Base-by-base conservation (phyloP, 2,888 invertebrate genomes). In the Sialis lutaria region DNA sequence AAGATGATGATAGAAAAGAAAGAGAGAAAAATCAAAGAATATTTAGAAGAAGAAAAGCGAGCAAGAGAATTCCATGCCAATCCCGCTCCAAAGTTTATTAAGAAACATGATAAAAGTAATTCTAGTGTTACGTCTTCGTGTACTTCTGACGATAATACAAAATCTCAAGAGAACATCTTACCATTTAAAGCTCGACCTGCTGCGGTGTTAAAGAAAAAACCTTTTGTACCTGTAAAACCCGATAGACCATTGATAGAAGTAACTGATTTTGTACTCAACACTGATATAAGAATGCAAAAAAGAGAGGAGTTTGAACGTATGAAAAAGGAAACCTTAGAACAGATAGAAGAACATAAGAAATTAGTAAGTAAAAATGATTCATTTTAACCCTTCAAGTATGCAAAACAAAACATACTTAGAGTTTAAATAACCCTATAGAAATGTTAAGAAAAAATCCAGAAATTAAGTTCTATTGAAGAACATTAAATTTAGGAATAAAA, bases 31-130 rank as follows among this genome's bases (percentile, higher is more conserved):
- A 73, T 82, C 6, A 71, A 73, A 51, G 69, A 72, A 60, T 64
- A 70, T 49, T 58, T 75, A 13, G 75, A 79, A 51, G 73, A 76
- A 50, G 67, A 70, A 50, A 77, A 72, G 54, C 73, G 76, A 58
- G 68, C 72, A 1, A 64, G 72, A 1, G 73, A 74, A 52, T 86
- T 86, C 56, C 80, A 79, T 60, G 85, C 85, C 0, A 75, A 77
- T 44, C 82, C 82, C 0, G 58, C 77, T 9, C 83, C 83, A 1
- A 60, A 59, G 50, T 49, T 57, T 54, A 46, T 43, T 8, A 30
- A 32, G 7, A 30, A 31, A 12, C 12, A 33, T 12, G 12, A n/a
- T 42, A 42, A 7, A 8, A 42, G 7, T 43, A 33, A 33, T 8
- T 33, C 30, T 12, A 7, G 10, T 43, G n/a, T 12, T n/a, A 12